These are phyloP conservation scores for Trididemnum miniatum DNA, from an alignment of 23 tunicate genomes.

Conservation along the genomic window DNA sequence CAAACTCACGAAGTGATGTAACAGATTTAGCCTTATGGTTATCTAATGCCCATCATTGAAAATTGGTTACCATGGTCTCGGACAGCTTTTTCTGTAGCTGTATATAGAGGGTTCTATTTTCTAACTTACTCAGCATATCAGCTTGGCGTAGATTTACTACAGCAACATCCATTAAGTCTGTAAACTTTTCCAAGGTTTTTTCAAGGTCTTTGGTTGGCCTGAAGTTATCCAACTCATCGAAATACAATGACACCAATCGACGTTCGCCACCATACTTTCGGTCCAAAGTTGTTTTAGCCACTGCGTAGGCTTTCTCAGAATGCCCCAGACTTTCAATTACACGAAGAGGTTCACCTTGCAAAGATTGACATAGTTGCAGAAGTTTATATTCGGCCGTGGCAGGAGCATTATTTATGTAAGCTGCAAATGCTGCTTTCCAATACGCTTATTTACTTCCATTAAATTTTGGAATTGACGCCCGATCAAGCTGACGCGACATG, in stretches of 20 bases:
- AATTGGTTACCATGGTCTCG: neutral
- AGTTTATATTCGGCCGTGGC: constrained; percentile 7
- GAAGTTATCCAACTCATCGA: constrained; percentile 9
- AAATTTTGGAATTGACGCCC: neutral
- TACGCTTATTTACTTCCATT: neutral
- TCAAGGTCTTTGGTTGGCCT: no score
- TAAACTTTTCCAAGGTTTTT: constrained; percentile 17
- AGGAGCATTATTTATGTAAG: constrained; percentile 4
- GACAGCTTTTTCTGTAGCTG: constrained; percentile 17
- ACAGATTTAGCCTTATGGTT: neutral
- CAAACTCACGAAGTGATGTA: neutral
- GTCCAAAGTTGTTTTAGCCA: neutral
- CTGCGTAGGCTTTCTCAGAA: constrained; percentile 7
- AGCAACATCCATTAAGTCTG: constrained; percentile 14
- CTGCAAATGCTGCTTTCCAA: constrained; percentile 16
- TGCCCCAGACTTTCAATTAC: constrained; percentile 1
- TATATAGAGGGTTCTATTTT: neutral
- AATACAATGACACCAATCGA: neutral
- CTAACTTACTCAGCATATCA: neutral
- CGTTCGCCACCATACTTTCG: constrained; percentile 12
- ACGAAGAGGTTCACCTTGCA: neutral
- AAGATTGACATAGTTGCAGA: constrained; percentile 1
- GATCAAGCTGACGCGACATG: constrained; percentile 17
- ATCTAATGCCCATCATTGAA: constrained; percentile 1
- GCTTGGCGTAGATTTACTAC: constrained; percentile 11